Evolutionary conservation across 2,888 invertebrate species (phyloP), one percentile per base, ranked within the genome.

Genomic region (Neoscelio sp.): DNA sequence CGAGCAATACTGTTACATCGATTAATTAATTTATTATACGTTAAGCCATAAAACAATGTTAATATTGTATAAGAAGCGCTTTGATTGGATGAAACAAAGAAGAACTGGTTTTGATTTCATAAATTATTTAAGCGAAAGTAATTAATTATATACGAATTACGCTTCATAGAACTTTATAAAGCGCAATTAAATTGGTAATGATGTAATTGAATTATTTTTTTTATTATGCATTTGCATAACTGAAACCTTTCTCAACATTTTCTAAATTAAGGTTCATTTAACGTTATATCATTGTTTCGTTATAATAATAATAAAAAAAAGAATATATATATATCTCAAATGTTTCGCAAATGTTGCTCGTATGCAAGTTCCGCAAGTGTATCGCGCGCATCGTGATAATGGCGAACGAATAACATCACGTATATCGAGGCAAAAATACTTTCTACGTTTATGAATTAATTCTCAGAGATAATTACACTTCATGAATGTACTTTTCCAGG

Each of bases 381-480:
- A 70, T 58, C 70, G 20, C 65, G 70, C 46, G 56, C 65, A 65
- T 77, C 70, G 38, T 23, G 65, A 67, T 71, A 78, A 71, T 67
- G 33, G n/a, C 50, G 8, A 18, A 20, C 40, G 42, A 74, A 65
- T 48, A 74, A 52, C 58, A 50, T 40, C 74, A 65, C 58, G 56
- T 58, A 60, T 52, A 65, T 46, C 12, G 26, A 26, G 18, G 54
- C 50, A 52, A 38, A 70, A 76, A 50, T 65, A 71, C 70, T 77
- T 77, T 77, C 70, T 70, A 50, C 77, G 23, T 68, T 64, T 58
- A 70, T 50, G 58, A 77, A 70, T 77, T 64, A 70, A 77, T 77
- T 65, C 30, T 38, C 42, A 13, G 33, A 44, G 50, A 40, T 77
- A 65, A 77, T 71, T 65, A 23, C 65, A 35, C 28, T 65, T 30